These are phyloP conservation scores for Xanthia icteritia DNA, from an alignment of 2,888 invertebrate genomes.

Conservation along the genomic window DNA sequence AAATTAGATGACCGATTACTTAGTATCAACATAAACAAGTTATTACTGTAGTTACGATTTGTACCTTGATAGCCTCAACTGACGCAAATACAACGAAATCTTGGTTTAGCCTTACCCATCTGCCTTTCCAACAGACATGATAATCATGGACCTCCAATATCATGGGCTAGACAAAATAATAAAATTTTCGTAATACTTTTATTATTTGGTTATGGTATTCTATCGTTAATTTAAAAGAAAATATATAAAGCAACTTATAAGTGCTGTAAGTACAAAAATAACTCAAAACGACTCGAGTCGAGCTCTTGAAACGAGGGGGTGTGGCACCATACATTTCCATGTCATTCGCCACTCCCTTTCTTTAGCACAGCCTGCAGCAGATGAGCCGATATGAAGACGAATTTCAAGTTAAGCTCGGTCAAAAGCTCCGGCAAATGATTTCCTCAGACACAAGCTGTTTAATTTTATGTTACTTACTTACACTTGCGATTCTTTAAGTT, in stretches of 20 bases:
- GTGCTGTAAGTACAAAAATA: conserved; percentile 15
- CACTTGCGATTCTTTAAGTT: conserved; percentile 36
- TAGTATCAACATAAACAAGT: conserved; percentile 60
- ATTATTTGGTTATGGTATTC: not conserved
- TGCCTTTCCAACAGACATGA: conserved; percentile 15
- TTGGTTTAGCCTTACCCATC: conserved; percentile 13
- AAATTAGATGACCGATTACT: conserved; percentile 63
- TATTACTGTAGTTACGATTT: conserved; percentile 50
- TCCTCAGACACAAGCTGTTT: conserved; percentile 30
- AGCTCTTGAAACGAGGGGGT: conserved; percentile 7
- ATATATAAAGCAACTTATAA: not conserved
- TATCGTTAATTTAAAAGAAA: conserved; percentile 1
- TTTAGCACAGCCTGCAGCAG: conserved; percentile 26
- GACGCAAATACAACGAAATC: conserved; percentile 42
- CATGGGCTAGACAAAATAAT: not conserved
- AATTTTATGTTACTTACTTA: conserved; percentile 28
- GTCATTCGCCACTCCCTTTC: conserved; percentile 41
- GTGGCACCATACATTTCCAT: conserved; percentile 41
- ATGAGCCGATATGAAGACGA: conserved; percentile 51
- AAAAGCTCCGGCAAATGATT: conserved; percentile 29
- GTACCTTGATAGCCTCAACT: conserved; percentile 46
- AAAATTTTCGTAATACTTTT: not conserved
- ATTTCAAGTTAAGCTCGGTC: conserved; percentile 28
- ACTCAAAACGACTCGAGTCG: not conserved
- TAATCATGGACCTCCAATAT: conserved; percentile 1